Conservation (phyloP, 2,797 vertebrate genomes). For the Jordanella pulchra region DNA sequence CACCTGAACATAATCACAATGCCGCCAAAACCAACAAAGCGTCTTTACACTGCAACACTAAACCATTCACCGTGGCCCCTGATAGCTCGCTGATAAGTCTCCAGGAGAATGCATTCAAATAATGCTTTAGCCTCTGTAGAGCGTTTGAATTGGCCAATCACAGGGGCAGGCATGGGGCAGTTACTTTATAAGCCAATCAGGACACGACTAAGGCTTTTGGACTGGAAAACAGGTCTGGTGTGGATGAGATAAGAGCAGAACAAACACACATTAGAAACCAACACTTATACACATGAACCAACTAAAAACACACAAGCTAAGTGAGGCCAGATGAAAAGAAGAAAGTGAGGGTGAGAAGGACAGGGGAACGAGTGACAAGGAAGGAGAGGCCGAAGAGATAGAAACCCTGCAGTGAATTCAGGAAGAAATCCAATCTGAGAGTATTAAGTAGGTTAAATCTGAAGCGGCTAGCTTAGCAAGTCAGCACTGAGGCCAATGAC, state of each 20-base stretch:
- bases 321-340: constrained; percentile 50
- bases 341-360: constrained; percentile 22
- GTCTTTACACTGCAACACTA: constrained; percentile 31
- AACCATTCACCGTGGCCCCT: constrained; percentile 49
- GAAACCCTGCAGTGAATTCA: constrained; percentile 39
- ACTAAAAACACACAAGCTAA: constrained; percentile 44
- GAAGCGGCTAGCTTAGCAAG: constrained; percentile 66
- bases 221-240: constrained; percentile 74
- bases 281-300: constrained; percentile 56
- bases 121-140: constrained; percentile 48
- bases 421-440: constrained; percentile 39
- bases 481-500: constrained; percentile 68
- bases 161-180: constrained; percentile 49
- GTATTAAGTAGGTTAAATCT: constrained; percentile 67
- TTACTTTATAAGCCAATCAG: constrained; percentile 71
- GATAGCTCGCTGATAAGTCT: constrained; percentile 64
- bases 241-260: constrained; percentile 77
- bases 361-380: constrained; percentile 5
- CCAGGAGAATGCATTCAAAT: constrained; percentile 59
- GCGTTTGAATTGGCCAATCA: constrained; percentile 72
- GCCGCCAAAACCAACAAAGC: constrained; percentile 37
- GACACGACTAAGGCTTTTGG: constrained; percentile 72
- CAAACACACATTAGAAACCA: constrained; percentile 71
- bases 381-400: constrained; percentile 14
- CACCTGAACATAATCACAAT: constrained; percentile 48